Base-by-base conservation (phyloP, 2,797 vertebrate genomes). In the Acanthurus lineatus region DNA sequence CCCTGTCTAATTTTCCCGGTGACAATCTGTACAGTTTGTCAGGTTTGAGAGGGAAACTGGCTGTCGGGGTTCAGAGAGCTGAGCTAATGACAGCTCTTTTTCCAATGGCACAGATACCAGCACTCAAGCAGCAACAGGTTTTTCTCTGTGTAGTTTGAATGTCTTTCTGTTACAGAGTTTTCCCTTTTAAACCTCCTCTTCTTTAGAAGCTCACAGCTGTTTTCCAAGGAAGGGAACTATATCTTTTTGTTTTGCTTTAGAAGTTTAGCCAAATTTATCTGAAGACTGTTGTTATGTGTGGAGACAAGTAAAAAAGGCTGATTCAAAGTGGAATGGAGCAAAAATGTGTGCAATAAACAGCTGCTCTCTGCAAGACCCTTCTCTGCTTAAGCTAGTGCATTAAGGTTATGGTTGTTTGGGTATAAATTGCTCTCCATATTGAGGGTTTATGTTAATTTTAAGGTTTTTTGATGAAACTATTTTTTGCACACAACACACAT, bases 91-190 rank as follows among this genome's bases (percentile, higher is more conserved):
- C 88, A 66, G 83, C 62, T 82, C 69, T 85, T 90, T 92, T 90
- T 14, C 74, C 86, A 86, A 25, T 68, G 62, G 75, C 48, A 73
- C 76, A 79, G 73, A 88, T 44, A 79, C 68, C 56, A 17, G 61
- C 38, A 12, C 85, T 95, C 92, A 90, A 86, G 92, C 90, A 92
- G 85, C 64, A 72, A 85, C 91, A 94, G 73, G 92, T 90, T 89
- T 86, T 56, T 69, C 45, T 76, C 0, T 80, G 20, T 68, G n/a
- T 42, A 76, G 49, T 16, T 19, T 40, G 47, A 32, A 20, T 64
- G 49, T 74, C 40, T 77, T 40, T 69, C 53, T 72, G 44, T 42
- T 64, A 61, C 22, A 32, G 54, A 65, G 44, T 51, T 84, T 85
- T 83, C 64, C 68, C 63, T 82, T 80, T 83, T 61, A 71, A 86